These are phyloP conservation scores for Phoenoteleia sp. DNA, from an alignment of 2,888 invertebrate species.

Conservation along the genomic window DNA sequence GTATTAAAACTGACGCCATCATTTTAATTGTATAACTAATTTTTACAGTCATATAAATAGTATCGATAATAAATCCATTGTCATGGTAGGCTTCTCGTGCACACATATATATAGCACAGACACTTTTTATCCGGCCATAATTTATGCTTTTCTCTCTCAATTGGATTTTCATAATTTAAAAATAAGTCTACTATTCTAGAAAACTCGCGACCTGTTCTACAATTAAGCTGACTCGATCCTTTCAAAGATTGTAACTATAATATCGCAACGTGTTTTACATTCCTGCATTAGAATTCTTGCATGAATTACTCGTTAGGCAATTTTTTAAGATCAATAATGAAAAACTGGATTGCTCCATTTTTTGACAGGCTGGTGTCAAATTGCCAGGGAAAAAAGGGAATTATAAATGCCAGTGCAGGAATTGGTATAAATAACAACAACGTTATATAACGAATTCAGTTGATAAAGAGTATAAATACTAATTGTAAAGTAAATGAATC, in stretches of 20 bases:
- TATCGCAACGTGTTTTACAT: conserved; percentile 21
- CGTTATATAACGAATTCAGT: too few species aligned
- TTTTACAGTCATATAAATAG: conserved; percentile 7
- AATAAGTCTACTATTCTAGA: conserved; percentile 7
- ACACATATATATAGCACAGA: background rate
- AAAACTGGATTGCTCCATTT: too few species aligned
- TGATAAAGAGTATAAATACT: too few species aligned
- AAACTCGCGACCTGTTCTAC: background rate
- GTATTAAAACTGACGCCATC: conserved; percentile 22
- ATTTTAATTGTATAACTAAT: conserved; percentile 16
- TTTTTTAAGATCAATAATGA: too few species aligned
- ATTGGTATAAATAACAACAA: too few species aligned
- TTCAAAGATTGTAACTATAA: conserved; percentile 27
- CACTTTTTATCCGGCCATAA: background rate
- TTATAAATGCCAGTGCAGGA: too few species aligned
- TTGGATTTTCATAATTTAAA: background rate
- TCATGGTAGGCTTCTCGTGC: background rate
- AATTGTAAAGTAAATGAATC: background rate
- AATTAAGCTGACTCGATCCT: conserved; percentile 7
- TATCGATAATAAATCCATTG: conserved; percentile 5
- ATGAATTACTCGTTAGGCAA: too few species aligned
- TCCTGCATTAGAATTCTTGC: conserved; percentile 20
- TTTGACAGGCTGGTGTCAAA: too few species aligned
- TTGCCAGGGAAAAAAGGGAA: too few species aligned
- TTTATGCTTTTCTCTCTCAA: background rate